These are phyloP conservation scores for Pedionomus torquatus DNA, from an alignment of 2,113 vertebrate species.

Conservation along the genomic window DNA sequence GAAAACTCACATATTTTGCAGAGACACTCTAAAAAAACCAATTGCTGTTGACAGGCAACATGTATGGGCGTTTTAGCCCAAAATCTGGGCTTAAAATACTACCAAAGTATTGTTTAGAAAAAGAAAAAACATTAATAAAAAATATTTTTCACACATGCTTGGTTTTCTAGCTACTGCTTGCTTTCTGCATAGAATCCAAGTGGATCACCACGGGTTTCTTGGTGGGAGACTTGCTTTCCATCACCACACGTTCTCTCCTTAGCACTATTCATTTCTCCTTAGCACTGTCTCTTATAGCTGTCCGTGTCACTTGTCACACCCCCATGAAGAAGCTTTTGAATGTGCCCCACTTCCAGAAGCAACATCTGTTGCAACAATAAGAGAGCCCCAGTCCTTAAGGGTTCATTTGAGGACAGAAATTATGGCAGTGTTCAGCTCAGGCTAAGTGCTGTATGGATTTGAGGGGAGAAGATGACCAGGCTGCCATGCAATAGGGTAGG, in stretches of 20 bases:
- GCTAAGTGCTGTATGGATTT: not conserved
- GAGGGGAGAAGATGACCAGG: not conserved
- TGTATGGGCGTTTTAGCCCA: not conserved
- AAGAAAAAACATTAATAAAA: not conserved
- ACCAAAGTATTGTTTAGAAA: not conserved
- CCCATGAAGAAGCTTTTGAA: not conserved
- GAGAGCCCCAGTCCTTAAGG: not conserved
- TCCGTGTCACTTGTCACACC: not conserved
- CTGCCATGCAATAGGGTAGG: not conserved
- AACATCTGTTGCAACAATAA: not conserved
- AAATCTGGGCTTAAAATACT: not conserved
- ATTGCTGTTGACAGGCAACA: not conserved
- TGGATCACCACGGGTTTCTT: not conserved
- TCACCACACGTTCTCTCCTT: not conserved
- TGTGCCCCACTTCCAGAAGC: not conserved
- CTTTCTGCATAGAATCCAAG: not conserved
- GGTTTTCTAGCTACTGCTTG: not conserved
- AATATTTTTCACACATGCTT: not conserved
- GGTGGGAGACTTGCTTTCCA: not conserved
- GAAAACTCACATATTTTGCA: not conserved
- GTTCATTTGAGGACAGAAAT: too few species aligned
- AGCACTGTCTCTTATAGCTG: not conserved
- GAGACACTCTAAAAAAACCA: not conserved
- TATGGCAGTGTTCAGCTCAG: fast-evolving
- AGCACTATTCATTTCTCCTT: not conserved